These are phyloP conservation scores for Pseudoatta argentina DNA, from an alignment of 1,140 invertebrate genomes.

Conservation along the genomic window DNA sequence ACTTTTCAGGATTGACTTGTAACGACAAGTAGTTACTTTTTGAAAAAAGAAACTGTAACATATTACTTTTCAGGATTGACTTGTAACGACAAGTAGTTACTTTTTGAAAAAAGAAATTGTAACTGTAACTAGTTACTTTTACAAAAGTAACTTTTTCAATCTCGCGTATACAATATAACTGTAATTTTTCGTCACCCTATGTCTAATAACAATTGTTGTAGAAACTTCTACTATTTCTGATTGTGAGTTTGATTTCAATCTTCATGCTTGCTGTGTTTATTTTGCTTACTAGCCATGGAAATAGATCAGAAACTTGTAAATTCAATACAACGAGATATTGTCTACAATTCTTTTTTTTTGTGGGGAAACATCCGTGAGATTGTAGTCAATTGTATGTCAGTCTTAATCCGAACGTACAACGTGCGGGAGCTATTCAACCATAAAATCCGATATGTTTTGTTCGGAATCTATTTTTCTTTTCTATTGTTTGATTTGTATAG, in stretches of 20 bases:
- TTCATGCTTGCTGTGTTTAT: background rate
- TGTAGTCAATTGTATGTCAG: background rate
- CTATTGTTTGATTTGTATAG: background rate
- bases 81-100: too few relatives aligned
- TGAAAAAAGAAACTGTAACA: too few relatives aligned
- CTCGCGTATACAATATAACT: too few relatives aligned
- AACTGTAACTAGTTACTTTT: too few relatives aligned
- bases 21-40: too few relatives aligned
- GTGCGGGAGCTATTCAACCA: background rate
- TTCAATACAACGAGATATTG: background rate
- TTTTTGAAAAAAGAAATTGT: too few relatives aligned
- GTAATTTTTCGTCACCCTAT: background rate
- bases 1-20: too few relatives aligned
- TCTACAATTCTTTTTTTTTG: background rate
- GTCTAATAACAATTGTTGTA: background rate
- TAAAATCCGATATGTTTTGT: background rate
- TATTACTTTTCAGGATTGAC: too few relatives aligned
- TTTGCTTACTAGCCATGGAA: background rate
- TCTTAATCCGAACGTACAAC: background rate
- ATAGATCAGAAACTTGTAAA: background rate
- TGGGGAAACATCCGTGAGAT: background rate
- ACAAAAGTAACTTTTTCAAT: too few relatives aligned
- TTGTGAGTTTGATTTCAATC: background rate
- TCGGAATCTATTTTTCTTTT: too few relatives aligned
- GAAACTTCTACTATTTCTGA: background rate